Evolutionary conservation across 2,888 invertebrate genomes (phyloP).

Genomic region (Dasysyrphus tricinctus): DNA sequence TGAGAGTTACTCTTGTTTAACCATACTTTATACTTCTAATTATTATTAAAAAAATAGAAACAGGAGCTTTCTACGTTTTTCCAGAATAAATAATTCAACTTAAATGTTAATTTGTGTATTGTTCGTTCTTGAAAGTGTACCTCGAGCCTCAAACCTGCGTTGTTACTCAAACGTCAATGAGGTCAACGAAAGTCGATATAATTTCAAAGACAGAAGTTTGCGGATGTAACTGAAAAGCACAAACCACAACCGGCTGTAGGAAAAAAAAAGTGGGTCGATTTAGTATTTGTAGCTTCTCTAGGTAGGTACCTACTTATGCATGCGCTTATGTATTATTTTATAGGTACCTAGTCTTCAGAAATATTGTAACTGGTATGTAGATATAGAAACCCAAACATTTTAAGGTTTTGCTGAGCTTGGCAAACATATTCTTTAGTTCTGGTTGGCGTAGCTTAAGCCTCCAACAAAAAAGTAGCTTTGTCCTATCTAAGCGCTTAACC

Average conservation of each 20-base stretch:
- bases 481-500: too few relatives aligned
- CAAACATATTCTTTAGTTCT: too few relatives aligned
- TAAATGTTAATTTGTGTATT: constrained; percentile 20
- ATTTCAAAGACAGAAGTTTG: constrained; percentile 26
- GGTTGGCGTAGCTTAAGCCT: too few relatives aligned
- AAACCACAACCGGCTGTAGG: constrained; percentile 20
- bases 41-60: background rate
- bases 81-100: background rate
- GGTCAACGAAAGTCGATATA: constrained; percentile 74
- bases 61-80: constrained; percentile 9
- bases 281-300: constrained; percentile 9
- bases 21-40: background rate
- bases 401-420: too few relatives aligned
- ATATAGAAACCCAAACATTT: too few relatives aligned
- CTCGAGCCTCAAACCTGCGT: background rate
- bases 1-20: constrained; percentile 20
- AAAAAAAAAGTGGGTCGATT: constrained; percentile 23
- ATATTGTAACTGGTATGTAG: background rate
- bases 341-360: background rate
- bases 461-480: too few relatives aligned
- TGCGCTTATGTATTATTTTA: background rate
- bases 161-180: constrained; percentile 57
- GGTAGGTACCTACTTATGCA: constrained; percentile 5
- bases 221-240: constrained; percentile 29
- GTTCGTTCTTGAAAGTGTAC: constrained; percentile 15